Percentiles rank a stretch among this genome's conserved stretches.
These are phyloP conservation scores for Leucoptera coffeella DNA, from an alignment of 2,888 invertebrate species.

Conservation along the genomic window DNA sequence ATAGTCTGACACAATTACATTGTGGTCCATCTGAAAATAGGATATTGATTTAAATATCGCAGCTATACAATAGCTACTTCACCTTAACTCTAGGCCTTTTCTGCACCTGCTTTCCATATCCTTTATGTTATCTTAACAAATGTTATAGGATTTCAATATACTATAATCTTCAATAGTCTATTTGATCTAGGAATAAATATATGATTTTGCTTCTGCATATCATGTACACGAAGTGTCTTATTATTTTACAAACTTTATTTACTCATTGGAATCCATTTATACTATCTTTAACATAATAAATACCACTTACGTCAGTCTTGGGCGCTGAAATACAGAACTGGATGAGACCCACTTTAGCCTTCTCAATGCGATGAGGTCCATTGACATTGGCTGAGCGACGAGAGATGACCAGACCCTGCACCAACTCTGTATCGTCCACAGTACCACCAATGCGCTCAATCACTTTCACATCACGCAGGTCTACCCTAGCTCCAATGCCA, in stretches of 20 bases:
- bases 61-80: too few species aligned
- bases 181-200: too few species aligned
- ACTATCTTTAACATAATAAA: neutral
- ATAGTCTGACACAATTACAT: constrained; percentile 94
- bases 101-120: too few species aligned
- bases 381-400: constrained; percentile 84
- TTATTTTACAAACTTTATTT: too few species aligned
- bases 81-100: too few species aligned
- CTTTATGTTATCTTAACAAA: too few species aligned
- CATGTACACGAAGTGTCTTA: too few species aligned
- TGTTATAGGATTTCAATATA: too few species aligned
- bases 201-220: too few species aligned
- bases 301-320: constrained; percentile 82
- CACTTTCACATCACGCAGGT: constrained; percentile 94
- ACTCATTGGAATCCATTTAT: too few species aligned
- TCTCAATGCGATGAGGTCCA: constrained; percentile 90
- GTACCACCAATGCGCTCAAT: constrained; percentile 95
- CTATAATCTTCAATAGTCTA: too few species aligned
- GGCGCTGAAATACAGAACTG: constrained; percentile 99
- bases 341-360: constrained; percentile 96
- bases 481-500: constrained; percentile 69
- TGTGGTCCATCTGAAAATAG: constrained; percentile 80
- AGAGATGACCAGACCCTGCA: constrained; percentile 93
- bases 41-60: too few species aligned
- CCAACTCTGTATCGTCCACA: constrained; percentile 92